Evolutionary conservation across 2,797 vertebrate genomes (phyloP).

Genomic region (Huso huso): DNA sequence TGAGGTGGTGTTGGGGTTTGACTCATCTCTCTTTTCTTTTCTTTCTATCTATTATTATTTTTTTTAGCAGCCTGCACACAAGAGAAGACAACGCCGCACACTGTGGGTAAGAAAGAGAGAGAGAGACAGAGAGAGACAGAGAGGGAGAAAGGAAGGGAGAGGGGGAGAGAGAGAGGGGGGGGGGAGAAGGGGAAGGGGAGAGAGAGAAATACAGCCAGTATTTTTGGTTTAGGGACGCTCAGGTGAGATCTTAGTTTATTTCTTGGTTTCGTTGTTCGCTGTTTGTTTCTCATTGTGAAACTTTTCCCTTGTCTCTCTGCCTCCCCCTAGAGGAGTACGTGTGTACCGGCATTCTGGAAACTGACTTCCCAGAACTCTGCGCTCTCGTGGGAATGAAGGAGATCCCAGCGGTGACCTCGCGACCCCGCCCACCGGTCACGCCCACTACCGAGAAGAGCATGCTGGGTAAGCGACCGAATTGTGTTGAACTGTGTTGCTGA

Average conservation of each 20-base stretch:
- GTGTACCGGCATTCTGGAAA: conserved; percentile 59
- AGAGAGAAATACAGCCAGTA: neutral
- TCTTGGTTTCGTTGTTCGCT: no score
- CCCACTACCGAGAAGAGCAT: conserved; percentile 17
- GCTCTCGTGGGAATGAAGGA: conserved; percentile 48
- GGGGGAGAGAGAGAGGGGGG: no score
- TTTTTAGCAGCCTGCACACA: neutral
- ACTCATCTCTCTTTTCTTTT: neutral
- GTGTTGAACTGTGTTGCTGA: neutral
- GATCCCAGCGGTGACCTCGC: conserved; percentile 47
- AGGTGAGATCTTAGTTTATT: neutral
- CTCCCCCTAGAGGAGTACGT: conserved; percentile 64
- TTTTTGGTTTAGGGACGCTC: neutral
- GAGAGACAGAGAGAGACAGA: neutral
- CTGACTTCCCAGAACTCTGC: conserved; percentile 65
- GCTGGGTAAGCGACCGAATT: conserved; percentile 31
- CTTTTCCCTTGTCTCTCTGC: neutral
- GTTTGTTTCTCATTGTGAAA: no score
- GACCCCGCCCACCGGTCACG: conserved; percentile 19
- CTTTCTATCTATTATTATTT: neutral
- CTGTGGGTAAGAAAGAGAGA: conserved; percentile 2
- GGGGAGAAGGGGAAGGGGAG: no score
- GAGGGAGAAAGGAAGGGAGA: no score
- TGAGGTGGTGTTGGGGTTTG: no score
- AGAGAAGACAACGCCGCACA: neutral